Evolutionary conservation across 2,888 invertebrate genomes (phyloP).

Genomic region (Drosophila prolongata): DNA sequence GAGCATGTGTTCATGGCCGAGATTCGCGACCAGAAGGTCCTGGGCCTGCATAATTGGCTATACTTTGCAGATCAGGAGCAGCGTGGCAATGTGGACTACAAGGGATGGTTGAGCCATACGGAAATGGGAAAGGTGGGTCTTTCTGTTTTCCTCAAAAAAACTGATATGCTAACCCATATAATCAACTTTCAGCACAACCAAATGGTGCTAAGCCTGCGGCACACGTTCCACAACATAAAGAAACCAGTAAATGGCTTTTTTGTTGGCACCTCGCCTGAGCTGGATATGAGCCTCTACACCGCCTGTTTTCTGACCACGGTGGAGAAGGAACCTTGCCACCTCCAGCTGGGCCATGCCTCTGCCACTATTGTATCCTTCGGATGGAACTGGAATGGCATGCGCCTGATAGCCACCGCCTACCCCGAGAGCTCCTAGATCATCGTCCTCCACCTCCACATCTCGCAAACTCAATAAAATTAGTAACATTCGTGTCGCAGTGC

Average conservation of each 20-base stretch:
- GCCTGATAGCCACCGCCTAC: constrained; percentile 72
- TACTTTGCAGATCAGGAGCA: constrained; percentile 80
- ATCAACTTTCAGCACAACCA: constrained; percentile 53
- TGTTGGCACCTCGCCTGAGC: constrained; percentile 78
- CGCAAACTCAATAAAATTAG: constrained; percentile 29
- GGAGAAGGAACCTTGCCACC: constrained; percentile 68
- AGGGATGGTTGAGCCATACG: constrained; percentile 67
- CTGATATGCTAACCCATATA: neutral
- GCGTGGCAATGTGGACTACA: constrained; percentile 77
- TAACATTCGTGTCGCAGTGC: constrained; percentile 5
- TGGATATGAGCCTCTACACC: constrained; percentile 79
- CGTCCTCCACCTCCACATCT: neutral
- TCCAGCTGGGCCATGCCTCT: constrained; percentile 67
- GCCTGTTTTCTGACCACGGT: constrained; percentile 73
- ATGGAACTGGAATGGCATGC: constrained; percentile 76
- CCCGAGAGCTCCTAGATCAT: constrained; percentile 43
- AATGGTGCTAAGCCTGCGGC: constrained; percentile 59
- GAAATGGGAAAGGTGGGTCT: constrained; percentile 65
- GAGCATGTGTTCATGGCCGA: constrained; percentile 81
- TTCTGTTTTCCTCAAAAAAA: no score
- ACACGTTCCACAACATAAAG: constrained; percentile 62
- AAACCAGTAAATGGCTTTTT: constrained; percentile 71
- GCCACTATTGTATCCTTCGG: constrained; percentile 68
- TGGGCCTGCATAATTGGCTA: constrained; percentile 81
- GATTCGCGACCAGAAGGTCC: constrained; percentile 65